These are phyloP conservation scores for Sturnira hondurensis DNA, from an alignment of 2,113 vertebrate genomes.

Conservation along the genomic window DNA sequence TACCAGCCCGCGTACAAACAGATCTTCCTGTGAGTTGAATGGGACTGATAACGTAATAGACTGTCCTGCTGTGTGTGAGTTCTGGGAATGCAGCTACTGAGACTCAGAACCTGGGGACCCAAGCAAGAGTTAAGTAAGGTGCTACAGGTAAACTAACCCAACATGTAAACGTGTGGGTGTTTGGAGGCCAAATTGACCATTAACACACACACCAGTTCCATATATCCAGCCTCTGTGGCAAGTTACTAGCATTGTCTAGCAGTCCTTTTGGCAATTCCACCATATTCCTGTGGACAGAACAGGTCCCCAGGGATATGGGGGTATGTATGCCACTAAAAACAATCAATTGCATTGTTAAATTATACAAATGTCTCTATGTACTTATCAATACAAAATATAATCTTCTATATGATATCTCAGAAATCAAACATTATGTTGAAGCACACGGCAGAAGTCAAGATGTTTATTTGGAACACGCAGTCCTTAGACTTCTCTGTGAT, in stretches of 20 bases:
- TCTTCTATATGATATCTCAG: slow-evolving; percentile 18
- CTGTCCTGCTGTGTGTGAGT: background rate
- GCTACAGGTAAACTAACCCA: background rate
- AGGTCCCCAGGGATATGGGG: background rate
- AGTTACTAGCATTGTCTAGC: background rate
- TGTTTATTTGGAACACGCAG: background rate
- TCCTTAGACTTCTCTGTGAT: background rate
- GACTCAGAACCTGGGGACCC: background rate
- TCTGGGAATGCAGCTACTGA: slow-evolving; percentile 34
- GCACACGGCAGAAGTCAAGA: background rate
- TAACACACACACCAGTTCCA: background rate
- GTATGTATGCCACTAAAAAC: slow-evolving; percentile 17
- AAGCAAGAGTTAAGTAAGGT: slow-evolving; percentile 4
- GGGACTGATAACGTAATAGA: slow-evolving; percentile 57
- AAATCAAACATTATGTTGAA: background rate
- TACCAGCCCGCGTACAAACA: slow-evolving; percentile 60
- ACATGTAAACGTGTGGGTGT: background rate
- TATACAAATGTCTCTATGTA: slow-evolving; percentile 46
- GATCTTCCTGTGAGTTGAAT: slow-evolving; percentile 60
- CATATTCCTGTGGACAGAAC: background rate
- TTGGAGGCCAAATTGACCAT: background rate
- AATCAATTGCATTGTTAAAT: slow-evolving; percentile 35
- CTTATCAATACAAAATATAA: slow-evolving; percentile 44
- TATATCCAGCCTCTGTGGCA: background rate
- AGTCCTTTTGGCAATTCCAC: slow-evolving; percentile 18